These are phyloP conservation scores for Leucoraja ocellata DNA, from an alignment of 2,797 vertebrate species.

Conservation along the genomic window DNA sequence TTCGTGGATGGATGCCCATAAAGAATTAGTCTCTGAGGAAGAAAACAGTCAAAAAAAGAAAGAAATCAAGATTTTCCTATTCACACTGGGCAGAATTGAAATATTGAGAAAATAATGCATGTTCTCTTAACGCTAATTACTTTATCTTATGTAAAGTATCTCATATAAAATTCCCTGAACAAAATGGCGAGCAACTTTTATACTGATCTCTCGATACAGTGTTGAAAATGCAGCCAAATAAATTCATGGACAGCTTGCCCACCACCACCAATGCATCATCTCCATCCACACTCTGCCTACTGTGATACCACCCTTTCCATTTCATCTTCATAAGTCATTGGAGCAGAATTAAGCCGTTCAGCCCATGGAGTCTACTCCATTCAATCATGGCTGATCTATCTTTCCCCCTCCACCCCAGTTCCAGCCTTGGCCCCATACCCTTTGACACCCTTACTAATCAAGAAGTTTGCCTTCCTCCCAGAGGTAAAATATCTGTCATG, in stretches of 20 bases:
- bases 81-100: not conserved
- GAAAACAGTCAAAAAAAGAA: not conserved
- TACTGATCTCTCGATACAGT: not conserved
- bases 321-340: too few relatives aligned
- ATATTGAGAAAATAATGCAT: too few relatives aligned
- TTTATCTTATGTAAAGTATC: not conserved
- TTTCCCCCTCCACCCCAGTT: too few relatives aligned
- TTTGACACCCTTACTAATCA: too few relatives aligned
- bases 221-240: not conserved
- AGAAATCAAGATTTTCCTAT: not conserved
- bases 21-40: constrained; percentile 71
- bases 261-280: too few relatives aligned
- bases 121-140: not conserved
- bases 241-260: not conserved
- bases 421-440: too few relatives aligned
- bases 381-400: too few relatives aligned
- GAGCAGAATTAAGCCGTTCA: too few relatives aligned
- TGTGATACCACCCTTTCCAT: too few relatives aligned
- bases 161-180: not conserved
- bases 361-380: too few relatives aligned
- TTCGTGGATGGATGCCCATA: constrained; percentile 75
- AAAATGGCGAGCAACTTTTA: not conserved
- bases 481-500: not conserved
- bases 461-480: not conserved
- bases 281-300: too few relatives aligned